Base-by-base conservation (phyloP, 2,797 vertebrate genomes). In the Melanotaenia trifasciata region DNA sequence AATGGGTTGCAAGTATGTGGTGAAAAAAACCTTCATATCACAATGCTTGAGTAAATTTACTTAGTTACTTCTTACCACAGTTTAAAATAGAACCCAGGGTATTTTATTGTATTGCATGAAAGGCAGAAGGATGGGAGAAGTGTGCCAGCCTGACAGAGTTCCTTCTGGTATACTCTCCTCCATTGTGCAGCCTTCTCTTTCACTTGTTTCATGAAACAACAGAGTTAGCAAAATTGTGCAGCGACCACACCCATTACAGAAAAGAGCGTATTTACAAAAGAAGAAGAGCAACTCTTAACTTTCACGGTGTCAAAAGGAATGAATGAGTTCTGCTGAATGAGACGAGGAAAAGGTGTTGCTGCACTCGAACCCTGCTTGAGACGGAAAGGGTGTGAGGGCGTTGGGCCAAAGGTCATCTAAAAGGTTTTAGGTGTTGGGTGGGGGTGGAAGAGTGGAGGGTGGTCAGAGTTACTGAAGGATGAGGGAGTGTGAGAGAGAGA, bases 401-500 rank as follows among this genome's bases (percentile, higher is more conserved):
- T 40, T 18, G 56, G 78, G 72, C 30, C 66, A 87, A 67, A 90
- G 88, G 89, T 89, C 86, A 86, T 43, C 1, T 4, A 36, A 54
- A 53, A 50, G 36, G 43, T 33, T 50, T 47, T 51, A 13, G 12
- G 22, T n/a, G 11, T 58, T 26, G 20, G 36, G 35, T 24, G 22
- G 5, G 16, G 16, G n/a, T 62, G 40, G 67, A 38, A 24, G 64
- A 58, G 18, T 26, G 12, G 22, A 28, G 43, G 5, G 16, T 13
- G 24, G 64, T 30, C 65, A 36, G 36, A 58, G 64, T 76, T 62
- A 71, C 76, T 78, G 85, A 84, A 83, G 75, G 87, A 74, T 67
- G 64, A 84, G 93, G 91, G 89, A 94, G 93, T 90, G 38, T 13
- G 93, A 90, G 92, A 36, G 67, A 92, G 84, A 84, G 60, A 71